phyloP scores from a whole-genome alignment of 2,113 vertebrate species.

The Podarcis muralis region DNA sequence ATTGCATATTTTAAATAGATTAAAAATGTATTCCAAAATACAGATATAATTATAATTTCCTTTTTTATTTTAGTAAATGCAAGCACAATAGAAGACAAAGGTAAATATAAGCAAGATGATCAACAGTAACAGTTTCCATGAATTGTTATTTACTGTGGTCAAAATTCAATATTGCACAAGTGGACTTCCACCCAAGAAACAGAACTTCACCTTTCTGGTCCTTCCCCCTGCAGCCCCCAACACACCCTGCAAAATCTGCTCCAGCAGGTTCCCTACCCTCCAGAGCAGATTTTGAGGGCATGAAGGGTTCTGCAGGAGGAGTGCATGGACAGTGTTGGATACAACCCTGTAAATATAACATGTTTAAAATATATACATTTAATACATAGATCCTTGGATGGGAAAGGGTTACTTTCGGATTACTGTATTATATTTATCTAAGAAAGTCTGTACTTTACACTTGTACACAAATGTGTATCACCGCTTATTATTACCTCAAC shows the following conservation, averaged over 20 bases:
- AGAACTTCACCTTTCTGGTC: too few relatives aligned
- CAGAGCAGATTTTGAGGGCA: too few relatives aligned
- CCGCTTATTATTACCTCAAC: slow-evolving; percentile 60
- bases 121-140: neutral
- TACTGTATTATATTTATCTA: slow-evolving; percentile 26
- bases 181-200: too few relatives aligned
- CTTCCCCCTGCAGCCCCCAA: too few relatives aligned
- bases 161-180: too few relatives aligned
- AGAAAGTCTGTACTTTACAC: neutral
- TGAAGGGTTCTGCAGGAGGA: too few relatives aligned
- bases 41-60: slow-evolving; percentile 20
- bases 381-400: neutral
- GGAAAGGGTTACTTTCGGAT: neutral
- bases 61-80: slow-evolving; percentile 22
- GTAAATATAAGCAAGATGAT: neutral
- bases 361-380: neutral
- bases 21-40: neutral
- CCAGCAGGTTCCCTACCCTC: too few relatives aligned
- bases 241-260: too few relatives aligned
- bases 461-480: slow-evolving; percentile 49
- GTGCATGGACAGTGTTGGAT: too few relatives aligned
- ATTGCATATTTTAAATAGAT: slow-evolving; percentile 23
- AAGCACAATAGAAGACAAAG: neutral
- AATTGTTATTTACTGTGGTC: neutral
- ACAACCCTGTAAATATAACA: neutral